Conservation (phyloP, 2,797 vertebrate species). For the Crotalus adamanteus region DNA sequence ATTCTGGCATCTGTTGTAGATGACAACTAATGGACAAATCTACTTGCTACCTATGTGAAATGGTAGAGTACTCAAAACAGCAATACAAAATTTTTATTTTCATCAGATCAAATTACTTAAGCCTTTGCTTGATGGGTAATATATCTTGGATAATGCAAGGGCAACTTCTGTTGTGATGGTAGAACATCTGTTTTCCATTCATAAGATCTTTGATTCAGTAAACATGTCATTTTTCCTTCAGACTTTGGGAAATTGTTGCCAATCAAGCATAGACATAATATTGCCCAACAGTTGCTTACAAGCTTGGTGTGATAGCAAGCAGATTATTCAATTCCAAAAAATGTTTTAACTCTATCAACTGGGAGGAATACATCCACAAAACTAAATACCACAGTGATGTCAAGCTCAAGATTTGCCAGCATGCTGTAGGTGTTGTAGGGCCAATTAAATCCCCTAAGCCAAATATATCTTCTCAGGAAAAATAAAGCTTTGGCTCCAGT, state of each 20-base stretch:
- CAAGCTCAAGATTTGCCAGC: neutral
- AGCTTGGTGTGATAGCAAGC: neutral
- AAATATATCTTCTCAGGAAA: neutral
- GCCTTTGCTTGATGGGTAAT: neutral
- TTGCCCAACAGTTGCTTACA: neutral
- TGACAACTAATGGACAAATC: neutral
- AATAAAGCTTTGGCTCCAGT: neutral
- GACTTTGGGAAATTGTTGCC: neutral
- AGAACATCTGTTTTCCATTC: neutral
- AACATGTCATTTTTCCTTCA: neutral
- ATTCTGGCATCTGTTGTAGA: neutral
- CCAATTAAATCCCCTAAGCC: neutral
- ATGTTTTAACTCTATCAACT: neutral
- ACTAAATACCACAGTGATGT: neutral
- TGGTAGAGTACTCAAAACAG: neutral
- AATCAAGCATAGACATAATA: neutral
- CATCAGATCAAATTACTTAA: neutral
- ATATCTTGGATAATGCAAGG: neutral
- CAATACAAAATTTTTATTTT: neutral
- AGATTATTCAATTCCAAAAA: neutral
- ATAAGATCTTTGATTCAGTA: neutral
- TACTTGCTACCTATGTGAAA: neutral
- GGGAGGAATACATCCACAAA: neutral
- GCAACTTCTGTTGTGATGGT: neutral
- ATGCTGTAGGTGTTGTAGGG: neutral